These are phyloP conservation scores for Thripadectes ignobilis DNA, from an alignment of 2,797 vertebrate species.

Conservation along the genomic window DNA sequence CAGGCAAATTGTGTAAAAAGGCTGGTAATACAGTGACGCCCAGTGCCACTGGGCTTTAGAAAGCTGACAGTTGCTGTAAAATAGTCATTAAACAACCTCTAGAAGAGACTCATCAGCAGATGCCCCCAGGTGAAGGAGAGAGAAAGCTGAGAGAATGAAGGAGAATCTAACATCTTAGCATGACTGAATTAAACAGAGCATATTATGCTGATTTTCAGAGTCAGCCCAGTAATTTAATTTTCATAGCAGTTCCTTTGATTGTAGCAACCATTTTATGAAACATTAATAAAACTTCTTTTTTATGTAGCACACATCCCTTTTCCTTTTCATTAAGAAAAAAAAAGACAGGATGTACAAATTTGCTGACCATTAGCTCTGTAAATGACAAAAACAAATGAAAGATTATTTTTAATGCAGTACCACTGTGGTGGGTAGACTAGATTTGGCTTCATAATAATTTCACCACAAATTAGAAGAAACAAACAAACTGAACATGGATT, in stretches of 20 bases:
- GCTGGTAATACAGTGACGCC: slow-evolving; percentile 77
- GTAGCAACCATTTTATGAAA: slow-evolving; percentile 83
- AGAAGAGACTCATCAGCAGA: slow-evolving; percentile 86
- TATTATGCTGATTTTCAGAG: slow-evolving; percentile 85
- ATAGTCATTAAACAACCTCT: slow-evolving; percentile 86
- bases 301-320: slow-evolving; percentile 73
- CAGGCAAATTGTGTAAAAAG: slow-evolving; percentile 80
- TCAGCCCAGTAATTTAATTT: slow-evolving; percentile 84
- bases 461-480: slow-evolving; percentile 52
- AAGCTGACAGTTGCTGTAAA: slow-evolving; percentile 85
- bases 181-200: slow-evolving; percentile 84
- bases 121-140: slow-evolving; percentile 86
- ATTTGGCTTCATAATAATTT: slow-evolving; percentile 32
- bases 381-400: slow-evolving; percentile 68
- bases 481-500: slow-evolving; percentile 62
- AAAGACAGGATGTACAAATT: slow-evolving; percentile 72
- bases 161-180: slow-evolving; percentile 83
- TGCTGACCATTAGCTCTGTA: slow-evolving; percentile 76
- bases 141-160: slow-evolving; percentile 81
- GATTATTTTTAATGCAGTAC: slow-evolving; percentile 51
- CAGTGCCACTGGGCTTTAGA: slow-evolving; percentile 80
- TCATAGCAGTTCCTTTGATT: slow-evolving; percentile 83
- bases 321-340: slow-evolving; percentile 77
- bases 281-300: slow-evolving; percentile 81
- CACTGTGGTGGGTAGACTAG: slow-evolving; percentile 15